Conservation (phyloP, 2,797 vertebrate species). For the Mastacembelus armatus region DNA sequence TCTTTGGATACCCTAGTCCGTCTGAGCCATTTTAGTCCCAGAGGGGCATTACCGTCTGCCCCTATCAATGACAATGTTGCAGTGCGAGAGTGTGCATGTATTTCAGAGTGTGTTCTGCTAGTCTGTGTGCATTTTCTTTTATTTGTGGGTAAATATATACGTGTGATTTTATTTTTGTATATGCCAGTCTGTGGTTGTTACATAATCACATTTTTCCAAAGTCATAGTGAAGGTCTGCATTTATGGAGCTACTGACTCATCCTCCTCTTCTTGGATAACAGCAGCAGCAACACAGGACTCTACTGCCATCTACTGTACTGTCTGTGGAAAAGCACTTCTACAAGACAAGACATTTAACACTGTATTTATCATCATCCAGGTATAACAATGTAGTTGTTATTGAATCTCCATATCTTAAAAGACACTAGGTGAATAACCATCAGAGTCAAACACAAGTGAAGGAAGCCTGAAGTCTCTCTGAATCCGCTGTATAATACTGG, state of each 20-base stretch:
- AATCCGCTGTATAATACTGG: too few relatives aligned
- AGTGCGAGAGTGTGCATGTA: not conserved
- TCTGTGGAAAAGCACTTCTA: not conserved
- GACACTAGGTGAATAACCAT: too few relatives aligned
- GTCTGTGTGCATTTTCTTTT: not conserved
- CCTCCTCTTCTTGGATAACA: conserved; percentile 6
- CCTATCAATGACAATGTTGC: conserved; percentile 37
- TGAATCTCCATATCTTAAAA: too few relatives aligned
- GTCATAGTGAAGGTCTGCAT: conserved; percentile 45
- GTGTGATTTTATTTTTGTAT: not conserved
- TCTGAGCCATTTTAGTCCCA: conserved; percentile 15
- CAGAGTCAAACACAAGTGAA: too few relatives aligned
- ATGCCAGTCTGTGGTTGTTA: not conserved
- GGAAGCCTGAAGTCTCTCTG: too few relatives aligned
- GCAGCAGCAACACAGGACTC: conserved; percentile 23
- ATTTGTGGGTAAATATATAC: not conserved
- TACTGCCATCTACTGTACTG: conserved; percentile 54
- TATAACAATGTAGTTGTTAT: too few relatives aligned
- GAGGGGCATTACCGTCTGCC: not conserved
- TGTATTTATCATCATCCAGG: too few relatives aligned
- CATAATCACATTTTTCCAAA: conserved; percentile 27
- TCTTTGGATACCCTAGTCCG: not conserved
- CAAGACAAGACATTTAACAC: too few relatives aligned
- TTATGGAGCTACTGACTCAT: conserved; percentile 50
- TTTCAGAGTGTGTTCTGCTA: not conserved